A percentile compares a stretch with the other conserved stretches of the same genome.
phyloP scores from a whole-genome alignment of 2,888 invertebrate species.

The Erebia ligea region DNA sequence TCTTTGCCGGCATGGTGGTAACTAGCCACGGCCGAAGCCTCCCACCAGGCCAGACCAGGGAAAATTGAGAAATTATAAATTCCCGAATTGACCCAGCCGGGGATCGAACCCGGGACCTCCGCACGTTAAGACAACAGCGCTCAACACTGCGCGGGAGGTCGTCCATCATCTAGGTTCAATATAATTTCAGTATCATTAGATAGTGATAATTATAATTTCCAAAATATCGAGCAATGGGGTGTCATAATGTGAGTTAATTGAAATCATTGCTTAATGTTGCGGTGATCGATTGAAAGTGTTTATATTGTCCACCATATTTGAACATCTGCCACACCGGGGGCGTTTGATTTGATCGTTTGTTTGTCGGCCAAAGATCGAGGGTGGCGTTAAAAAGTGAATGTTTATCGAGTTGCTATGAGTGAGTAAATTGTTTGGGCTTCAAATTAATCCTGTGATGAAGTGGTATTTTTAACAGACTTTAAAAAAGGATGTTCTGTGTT shows the following conservation, averaged over 20 bases:
- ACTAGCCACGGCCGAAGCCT: too few species aligned
- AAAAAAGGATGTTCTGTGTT: too few species aligned
- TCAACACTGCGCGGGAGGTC: too few species aligned
- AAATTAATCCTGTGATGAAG: slow-evolving; percentile 4
- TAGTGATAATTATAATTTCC: not conserved
- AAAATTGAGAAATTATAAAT: too few species aligned
- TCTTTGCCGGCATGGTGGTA: not conserved
- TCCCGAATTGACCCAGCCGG: too few species aligned
- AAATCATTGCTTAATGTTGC: slow-evolving; percentile 52
- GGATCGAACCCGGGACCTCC: too few species aligned
- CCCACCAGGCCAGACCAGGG: too few species aligned
- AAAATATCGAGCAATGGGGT: not conserved
- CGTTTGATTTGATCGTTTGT: slow-evolving; percentile 44
- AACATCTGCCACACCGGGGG: slow-evolving; percentile 57
- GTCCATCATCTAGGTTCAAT: too few species aligned
- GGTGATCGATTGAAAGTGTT: slow-evolving; percentile 60
- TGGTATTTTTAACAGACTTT: not conserved
- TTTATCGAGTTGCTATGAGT: slow-evolving; percentile 10
- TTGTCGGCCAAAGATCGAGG: slow-evolving; percentile 50
- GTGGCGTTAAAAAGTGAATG: slow-evolving; percentile 25
- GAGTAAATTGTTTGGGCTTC: slow-evolving; percentile 16
- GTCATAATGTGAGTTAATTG: slow-evolving; percentile 17
- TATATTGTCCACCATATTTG: slow-evolving; percentile 56
- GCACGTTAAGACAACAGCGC: too few species aligned
- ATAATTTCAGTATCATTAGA: too few species aligned